phyloP scores from a whole-genome alignment of 2,888 invertebrate species.

The Diabrotica balteata region DNA sequence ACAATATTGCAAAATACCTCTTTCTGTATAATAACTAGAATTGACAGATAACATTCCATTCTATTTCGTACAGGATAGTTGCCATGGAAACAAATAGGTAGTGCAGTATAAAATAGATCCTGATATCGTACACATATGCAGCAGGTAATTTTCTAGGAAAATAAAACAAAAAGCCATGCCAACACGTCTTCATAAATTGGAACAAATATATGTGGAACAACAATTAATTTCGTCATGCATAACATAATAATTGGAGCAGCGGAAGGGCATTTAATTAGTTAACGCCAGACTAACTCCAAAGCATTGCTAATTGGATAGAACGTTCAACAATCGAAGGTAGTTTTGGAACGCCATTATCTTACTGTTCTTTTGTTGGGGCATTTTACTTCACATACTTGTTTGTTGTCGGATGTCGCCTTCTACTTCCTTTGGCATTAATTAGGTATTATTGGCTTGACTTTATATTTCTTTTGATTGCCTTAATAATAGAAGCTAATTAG shows the following conservation, averaged over 20 bases:
- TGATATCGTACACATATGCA: too few relatives aligned
- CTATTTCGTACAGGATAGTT: too few relatives aligned
- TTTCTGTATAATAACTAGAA: too few relatives aligned
- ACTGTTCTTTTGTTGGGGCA: conserved; percentile 17
- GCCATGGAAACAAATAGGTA: too few relatives aligned
- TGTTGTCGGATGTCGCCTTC: conserved; percentile 6
- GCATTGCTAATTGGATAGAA: conserved; percentile 38
- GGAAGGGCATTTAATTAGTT: conserved; percentile 35
- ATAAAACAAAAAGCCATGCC: neutral
- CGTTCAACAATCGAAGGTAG: conserved; percentile 36
- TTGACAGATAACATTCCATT: too few relatives aligned
- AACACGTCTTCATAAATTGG: conserved; percentile 4
- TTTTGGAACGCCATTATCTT: conserved; percentile 27
- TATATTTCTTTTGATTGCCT: neutral
- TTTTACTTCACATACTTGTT: conserved; percentile 2
- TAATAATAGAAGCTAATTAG: too few relatives aligned
- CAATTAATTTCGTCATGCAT: conserved; percentile 34
- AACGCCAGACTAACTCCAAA: conserved; percentile 29
- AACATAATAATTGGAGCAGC: conserved; percentile 39
- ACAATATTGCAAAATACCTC: too few relatives aligned
- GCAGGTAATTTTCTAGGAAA: too few relatives aligned
- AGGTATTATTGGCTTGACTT: neutral
- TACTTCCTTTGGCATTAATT: neutral
- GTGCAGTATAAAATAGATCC: too few relatives aligned
- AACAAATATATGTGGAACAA: conserved; percentile 23